Evolutionary conservation across 2,797 vertebrate species (phyloP), one percentile per base, ranked within the genome.

Genomic region (Clarias fuscus): DNA sequence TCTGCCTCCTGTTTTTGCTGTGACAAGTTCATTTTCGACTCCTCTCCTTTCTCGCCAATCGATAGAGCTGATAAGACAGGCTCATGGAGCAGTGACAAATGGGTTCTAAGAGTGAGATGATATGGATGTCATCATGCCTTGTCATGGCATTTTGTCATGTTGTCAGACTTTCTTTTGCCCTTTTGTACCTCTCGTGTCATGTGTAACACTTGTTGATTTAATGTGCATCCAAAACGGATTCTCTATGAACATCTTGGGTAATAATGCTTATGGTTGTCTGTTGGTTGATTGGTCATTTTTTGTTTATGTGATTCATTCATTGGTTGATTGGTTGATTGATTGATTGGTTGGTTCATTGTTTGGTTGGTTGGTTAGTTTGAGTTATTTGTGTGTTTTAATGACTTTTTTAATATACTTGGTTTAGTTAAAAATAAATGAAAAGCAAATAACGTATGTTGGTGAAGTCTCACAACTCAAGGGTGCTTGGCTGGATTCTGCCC

Each of bases 11-110:
- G 93, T 85, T 85, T 94, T 93, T 92, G 93, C 91, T 89, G 88
- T 95, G 94, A 95, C 94, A 93, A 93, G 92, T 94, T 95, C 94
- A 94, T 95, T 94, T 92, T 84, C 75, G 62, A 61, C 76, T 82
- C 61, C 86, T 85, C 84, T 24, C 65, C 75, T 76, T 43, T 80
- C 73, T 37, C 53, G 86, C 73, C 88, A 91, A 95, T 95, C 94
- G 82, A 96, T 96, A 94, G 82, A 85, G 89, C 91, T 93, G 93
- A 93, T 94, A 93, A 92, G 92, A 92, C 89, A 88, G 86, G 80
- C 43, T 79, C 64, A 17, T 82, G 84, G 87, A 73, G 73, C 48
- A 67, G 80, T 90, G 91, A 91, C 88, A 90, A 90, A 91, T 90
- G 86, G 78, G 56, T 85, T 87, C 76, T 85, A 85, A 88, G 89